phyloP scores from a whole-genome alignment of 2,888 invertebrate genomes.

The Cerceris rybyensis region DNA sequence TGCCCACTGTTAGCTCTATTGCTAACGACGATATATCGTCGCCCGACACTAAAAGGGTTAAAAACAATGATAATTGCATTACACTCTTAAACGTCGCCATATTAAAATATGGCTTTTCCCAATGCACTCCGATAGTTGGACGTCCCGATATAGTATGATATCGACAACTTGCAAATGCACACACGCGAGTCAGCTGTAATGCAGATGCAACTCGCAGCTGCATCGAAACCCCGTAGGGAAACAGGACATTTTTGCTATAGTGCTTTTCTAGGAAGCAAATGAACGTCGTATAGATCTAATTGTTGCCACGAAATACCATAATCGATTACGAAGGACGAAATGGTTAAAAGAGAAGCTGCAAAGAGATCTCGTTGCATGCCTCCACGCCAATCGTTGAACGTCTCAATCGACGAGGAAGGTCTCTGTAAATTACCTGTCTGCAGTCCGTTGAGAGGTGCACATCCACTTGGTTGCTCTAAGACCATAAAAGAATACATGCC shows the following conservation, averaged over 20 bases:
- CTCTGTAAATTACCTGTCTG: slow-evolving; percentile 59
- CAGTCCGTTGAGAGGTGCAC: slow-evolving; percentile 19
- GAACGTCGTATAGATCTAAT: slow-evolving; percentile 38
- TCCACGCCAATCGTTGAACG: slow-evolving; percentile 66
- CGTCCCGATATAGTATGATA: slow-evolving; percentile 38
- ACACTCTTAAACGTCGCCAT: no score
- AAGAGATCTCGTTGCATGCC: slow-evolving; percentile 53
- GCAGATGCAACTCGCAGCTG: slow-evolving; percentile 42
- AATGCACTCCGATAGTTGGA: slow-evolving; percentile 32
- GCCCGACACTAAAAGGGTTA: no score
- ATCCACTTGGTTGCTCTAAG: slow-evolving; percentile 30
- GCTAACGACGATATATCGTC: no score
- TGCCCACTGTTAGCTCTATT: no score
- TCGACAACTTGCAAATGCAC: slow-evolving; percentile 21
- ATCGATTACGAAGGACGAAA: slow-evolving; percentile 27
- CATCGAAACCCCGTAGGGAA: slow-evolving; percentile 33
- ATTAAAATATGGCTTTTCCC: no score
- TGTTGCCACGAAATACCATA: slow-evolving; percentile 43
- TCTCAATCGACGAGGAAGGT: slow-evolving; percentile 64
- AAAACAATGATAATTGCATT: no score
- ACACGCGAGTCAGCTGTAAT: slow-evolving; percentile 31
- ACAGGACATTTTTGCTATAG: neutral
- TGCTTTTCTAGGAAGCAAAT: slow-evolving; percentile 36
- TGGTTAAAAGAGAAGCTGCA: slow-evolving; percentile 9
- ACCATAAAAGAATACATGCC: slow-evolving; percentile 56